Evolutionary conservation across 2,797 vertebrate genomes (phyloP).

Genomic region (Thaleichthys pacificus): DNA sequence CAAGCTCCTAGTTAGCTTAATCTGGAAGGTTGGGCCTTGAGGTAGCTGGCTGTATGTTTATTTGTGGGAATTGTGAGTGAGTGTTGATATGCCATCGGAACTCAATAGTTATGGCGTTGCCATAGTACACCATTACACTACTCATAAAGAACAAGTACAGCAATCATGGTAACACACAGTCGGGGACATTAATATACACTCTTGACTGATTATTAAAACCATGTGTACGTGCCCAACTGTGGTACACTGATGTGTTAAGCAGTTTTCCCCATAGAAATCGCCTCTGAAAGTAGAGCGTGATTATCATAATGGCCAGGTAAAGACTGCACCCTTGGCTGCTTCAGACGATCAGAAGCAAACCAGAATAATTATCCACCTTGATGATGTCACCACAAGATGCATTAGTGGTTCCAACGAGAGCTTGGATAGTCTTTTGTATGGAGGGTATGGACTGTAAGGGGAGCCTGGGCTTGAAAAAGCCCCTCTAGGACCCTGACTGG

Average conservation of each 20-base stretch:
- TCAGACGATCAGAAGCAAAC: conserved; percentile 15
- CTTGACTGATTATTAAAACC: conserved; percentile 1
- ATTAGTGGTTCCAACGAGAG: too few species aligned
- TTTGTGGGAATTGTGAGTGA: conserved; percentile 61
- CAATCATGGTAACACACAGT: conserved; percentile 10
- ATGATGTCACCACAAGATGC: too few species aligned
- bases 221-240: conserved; percentile 42
- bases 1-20: conserved; percentile 57
- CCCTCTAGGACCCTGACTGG: neutral
- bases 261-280: conserved; percentile 44
- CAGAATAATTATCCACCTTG: neutral
- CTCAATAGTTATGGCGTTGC: neutral
- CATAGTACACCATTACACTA: too few species aligned
- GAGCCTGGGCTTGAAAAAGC: neutral
- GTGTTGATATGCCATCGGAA: conserved; percentile 47
- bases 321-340: conserved; percentile 20
- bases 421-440: too few species aligned
- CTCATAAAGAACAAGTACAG: too few species aligned
- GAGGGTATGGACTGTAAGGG: neutral
- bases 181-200: conserved; percentile 26
- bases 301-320: conserved; percentile 54
- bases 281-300: conserved; percentile 47
- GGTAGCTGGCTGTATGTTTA: conserved; percentile 41
- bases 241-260: conserved; percentile 48
- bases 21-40: neutral